Conservation (phyloP, 1,140 invertebrate genomes). For the Gonatopus flavifemur region DNA sequence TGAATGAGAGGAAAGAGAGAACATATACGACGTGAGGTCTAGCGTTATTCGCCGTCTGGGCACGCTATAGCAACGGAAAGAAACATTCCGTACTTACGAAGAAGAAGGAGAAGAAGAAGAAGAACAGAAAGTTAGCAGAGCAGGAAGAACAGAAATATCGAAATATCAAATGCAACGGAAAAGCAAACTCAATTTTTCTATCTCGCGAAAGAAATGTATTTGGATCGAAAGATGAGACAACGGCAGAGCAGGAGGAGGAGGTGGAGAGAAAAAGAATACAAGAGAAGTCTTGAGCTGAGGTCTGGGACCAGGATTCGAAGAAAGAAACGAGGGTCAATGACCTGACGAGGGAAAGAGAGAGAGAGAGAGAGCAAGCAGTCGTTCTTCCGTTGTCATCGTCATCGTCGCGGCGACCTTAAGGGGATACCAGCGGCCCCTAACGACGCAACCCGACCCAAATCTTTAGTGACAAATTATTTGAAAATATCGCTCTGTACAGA, state of each 20-base stretch:
- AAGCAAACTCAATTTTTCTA: too few species aligned
- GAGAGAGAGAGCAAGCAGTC: too few species aligned
- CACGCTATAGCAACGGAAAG: conserved; percentile 27
- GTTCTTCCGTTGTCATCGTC: too few species aligned
- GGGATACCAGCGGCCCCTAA: too few species aligned
- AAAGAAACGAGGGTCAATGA: conserved; percentile 52
- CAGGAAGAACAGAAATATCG: too few species aligned
- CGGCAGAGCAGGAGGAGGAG: conserved; percentile 3
- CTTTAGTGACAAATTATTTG: too few species aligned
- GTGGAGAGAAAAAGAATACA: conserved; percentile 2
- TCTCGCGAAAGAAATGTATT: too few species aligned
- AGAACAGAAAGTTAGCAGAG: conserved; percentile 4
- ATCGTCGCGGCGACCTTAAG: too few species aligned
- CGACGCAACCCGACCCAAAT: too few species aligned
- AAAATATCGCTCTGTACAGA: too few species aligned
- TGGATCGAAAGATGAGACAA: background rate
- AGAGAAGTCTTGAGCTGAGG: conserved; percentile 25
- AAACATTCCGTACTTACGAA: conserved; percentile 33
- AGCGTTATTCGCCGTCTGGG: conserved; percentile 46
- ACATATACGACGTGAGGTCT: conserved; percentile 31
- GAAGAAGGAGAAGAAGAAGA: conserved; percentile 24
- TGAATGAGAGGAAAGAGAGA: conserved; percentile 46
- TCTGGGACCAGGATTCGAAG: conserved; percentile 45
- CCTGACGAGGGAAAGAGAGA: too few species aligned
- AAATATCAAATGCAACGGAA: too few species aligned